These are phyloP conservation scores for Zosterops japonicus DNA, from an alignment of 2,113 vertebrate genomes.

Conservation along the genomic window DNA sequence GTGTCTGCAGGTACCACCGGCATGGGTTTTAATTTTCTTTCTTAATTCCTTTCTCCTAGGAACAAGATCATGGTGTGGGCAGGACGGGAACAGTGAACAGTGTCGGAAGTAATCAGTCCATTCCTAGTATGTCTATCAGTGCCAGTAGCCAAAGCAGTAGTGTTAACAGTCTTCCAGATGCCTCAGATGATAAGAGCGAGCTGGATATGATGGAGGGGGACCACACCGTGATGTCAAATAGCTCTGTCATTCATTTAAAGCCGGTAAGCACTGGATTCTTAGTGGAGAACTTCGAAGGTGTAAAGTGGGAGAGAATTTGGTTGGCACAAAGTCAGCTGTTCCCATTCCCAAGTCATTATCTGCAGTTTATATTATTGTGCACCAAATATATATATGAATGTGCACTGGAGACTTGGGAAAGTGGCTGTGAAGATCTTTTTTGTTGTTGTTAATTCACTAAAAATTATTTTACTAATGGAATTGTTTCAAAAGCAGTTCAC, in stretches of 20 bases:
- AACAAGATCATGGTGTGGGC: conserved; percentile 88
- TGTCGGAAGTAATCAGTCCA: conserved; percentile 98
- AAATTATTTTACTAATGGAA: background rate
- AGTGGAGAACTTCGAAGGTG: background rate
- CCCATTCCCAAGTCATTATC: background rate
- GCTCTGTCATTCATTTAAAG: conserved; percentile 94
- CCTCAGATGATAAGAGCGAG: conserved; percentile 94
- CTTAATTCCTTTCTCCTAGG: conserved; percentile 74
- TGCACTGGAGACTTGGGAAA: background rate
- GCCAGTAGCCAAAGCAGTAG: conserved; percentile 99
- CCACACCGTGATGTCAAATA: conserved; percentile 98
- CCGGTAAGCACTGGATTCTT: conserved; percentile 77
- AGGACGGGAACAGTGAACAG: conserved; percentile 97
- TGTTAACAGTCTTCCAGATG: conserved; percentile 95
- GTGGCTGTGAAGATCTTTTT: accelerated
- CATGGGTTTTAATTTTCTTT: background rate
- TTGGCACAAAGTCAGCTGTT: background rate
- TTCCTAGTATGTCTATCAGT: conserved; percentile 99
- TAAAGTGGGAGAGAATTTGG: background rate
- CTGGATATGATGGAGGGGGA: conserved; percentile 94
- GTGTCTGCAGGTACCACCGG: background rate
- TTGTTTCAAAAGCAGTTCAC: background rate
- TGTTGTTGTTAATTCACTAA: background rate
- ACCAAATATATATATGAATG: background rate
- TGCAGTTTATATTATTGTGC: background rate